Base-by-base conservation (phyloP, 2,113 vertebrate genomes). In the Grammomys surdaster region DNA sequence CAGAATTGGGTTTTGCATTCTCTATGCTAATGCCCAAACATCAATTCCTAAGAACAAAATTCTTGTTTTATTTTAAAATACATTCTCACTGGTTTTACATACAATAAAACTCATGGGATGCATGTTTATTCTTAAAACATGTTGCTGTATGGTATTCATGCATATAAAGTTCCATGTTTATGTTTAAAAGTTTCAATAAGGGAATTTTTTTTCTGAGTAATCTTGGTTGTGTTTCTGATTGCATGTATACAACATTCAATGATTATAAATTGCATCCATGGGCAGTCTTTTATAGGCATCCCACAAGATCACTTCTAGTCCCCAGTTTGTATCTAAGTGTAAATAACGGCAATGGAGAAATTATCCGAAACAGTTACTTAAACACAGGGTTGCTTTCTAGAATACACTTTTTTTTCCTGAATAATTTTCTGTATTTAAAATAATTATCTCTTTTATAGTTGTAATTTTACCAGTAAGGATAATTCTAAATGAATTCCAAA, bases 401-500 rank as follows among this genome's bases (percentile, higher is more conserved):
- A 88, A 85, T 46, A 26, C 70, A 88, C 40, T 94, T 93, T 84
- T 80, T 95, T 31, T 95, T 90, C 24, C n/a, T 73, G 51, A 96
- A 94, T 88, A 78, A 13, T 81, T 97, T 97, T 94, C 46, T 93
- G 2, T 58, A 85, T 51, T 90, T 89, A 88, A 92, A 95, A 81
- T 91, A 67, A 86, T n/a, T 28, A 94, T 16, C 16, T 46, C 8
- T 69, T 95, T 95, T 33, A 75, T 81, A 95, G 76, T 28, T 72
- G n/a, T 33, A 86, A 81, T 89, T 95, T 92, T 78, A 70, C 81
- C 91, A n/a, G 13, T 65, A 93, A 92, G 69, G 31, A 78, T 81
- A 78, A 86, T 86, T 82, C 5, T 96, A 82, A 95, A 69, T 3
- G n/a, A 88, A 94, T 93, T 89, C 46, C 0, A 26, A 9, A 86